phyloP scores from a whole-genome alignment of 2,888 invertebrate genomes.

The Ophioninae sp. region DNA sequence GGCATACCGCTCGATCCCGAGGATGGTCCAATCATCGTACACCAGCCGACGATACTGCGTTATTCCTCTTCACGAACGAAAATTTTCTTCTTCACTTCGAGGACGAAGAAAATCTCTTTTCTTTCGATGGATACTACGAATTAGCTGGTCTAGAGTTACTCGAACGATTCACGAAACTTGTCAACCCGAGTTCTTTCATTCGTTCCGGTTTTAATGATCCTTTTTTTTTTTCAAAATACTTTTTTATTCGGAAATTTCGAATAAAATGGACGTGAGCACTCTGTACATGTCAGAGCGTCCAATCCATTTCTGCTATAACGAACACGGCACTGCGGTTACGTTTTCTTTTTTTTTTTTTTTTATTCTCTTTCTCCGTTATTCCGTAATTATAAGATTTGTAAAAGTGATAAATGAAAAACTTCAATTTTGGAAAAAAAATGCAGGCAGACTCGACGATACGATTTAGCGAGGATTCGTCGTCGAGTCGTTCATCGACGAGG shows the following conservation, averaged over 20 bases:
- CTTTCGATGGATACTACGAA: background rate
- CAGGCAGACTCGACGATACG: conserved; percentile 23
- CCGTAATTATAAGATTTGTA: conserved; percentile 1
- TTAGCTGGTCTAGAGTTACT: background rate
- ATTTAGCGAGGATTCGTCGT: background rate
- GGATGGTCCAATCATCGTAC: conserved; percentile 78
- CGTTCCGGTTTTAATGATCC: conserved; percentile 9
- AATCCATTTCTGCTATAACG: conserved; percentile 12
- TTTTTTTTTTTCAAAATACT: background rate
- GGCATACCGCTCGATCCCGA: conserved; percentile 70
- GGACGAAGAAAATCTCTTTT: conserved; percentile 12
- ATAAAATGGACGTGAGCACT: conserved; percentile 11
- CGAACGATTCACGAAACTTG: conserved; percentile 4
- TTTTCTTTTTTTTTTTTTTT: conserved; percentile 26
- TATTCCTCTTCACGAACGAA: background rate
- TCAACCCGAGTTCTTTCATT: conserved; percentile 29
- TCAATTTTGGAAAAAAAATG: conserved; percentile 20
- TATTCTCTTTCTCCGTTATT: background rate
- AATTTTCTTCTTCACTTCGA: conserved; percentile 39
- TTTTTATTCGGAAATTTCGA: background rate
- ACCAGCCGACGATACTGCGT: background rate
- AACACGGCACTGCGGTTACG: conserved; percentile 16
- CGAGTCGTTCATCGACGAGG: conserved; percentile 52
- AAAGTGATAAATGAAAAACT: conserved; percentile 19
- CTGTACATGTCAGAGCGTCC: conserved; percentile 18